Base-by-base conservation (phyloP, 1,140 invertebrate genomes). In the Drosophila bocki region DNA sequence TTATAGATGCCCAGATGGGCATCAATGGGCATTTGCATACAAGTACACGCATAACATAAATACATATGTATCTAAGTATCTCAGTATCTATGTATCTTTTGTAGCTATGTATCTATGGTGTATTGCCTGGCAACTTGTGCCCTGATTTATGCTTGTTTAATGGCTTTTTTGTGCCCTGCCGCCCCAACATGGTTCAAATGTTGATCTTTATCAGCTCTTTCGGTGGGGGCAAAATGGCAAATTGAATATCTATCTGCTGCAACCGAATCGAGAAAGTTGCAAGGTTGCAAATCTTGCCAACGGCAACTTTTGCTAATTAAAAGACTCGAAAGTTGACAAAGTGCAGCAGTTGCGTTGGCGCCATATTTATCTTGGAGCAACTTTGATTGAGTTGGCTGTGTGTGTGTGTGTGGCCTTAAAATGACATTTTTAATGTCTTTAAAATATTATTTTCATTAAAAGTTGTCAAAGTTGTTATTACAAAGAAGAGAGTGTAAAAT, bases 241-340 rank as follows among this genome's bases (percentile, higher is more conserved):
- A 69, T 69, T 69, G 67, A 69, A 69, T 51, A 69, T 45, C 50
- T 51, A 69, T 45, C 50, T 51, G 41, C 57, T 50, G 45, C 33
- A 63, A 26, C 48, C 8, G 9, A 29, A 62, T 56, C 33, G 32
- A 29, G 15, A 48, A 68, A 68, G 44, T 68, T 69, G 65, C 37
- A 69, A 69, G 65, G 65, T 51, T 69, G 65, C 67, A 51, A 44
- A 45, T 29, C 33, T 33, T 6, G 65, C 67, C 47, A 11, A 19
- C 15, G 67, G 67, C 62, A 70, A 70, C 67, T 70, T 70, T 70
- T 70, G 37, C 67, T 70, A 70, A 70, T 70, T 70, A 70, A 70
- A 70, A 67, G 62, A 70, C 67, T 69, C 47, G 9, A n/a, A 56
- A 67, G 67, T 67, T 70, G 67, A 70, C 67, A 70, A 67, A 70